Conservation (phyloP, 2,113 vertebrate species). For the Capra hircus region DNA sequence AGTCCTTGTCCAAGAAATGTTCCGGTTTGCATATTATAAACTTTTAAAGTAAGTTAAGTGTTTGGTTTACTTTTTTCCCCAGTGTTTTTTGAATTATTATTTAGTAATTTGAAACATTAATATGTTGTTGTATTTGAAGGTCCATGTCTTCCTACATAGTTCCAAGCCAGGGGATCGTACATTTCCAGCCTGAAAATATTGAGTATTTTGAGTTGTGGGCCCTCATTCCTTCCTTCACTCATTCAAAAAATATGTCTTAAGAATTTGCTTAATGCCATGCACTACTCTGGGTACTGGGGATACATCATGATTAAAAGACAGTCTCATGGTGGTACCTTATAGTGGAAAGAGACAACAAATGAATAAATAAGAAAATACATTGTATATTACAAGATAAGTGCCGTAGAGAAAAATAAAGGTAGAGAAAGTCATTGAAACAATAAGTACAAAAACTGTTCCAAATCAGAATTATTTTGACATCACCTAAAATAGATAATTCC, state of each 20-base stretch:
- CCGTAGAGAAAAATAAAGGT: neutral
- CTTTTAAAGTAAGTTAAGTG: constrained; percentile 82
- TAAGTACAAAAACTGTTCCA: neutral
- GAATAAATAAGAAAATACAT: neutral
- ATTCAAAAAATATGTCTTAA: constrained; percentile 29
- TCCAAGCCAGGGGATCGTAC: neutral
- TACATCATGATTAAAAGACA: neutral
- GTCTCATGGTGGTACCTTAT: neutral
- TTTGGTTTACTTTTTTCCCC: neutral
- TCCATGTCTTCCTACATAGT: neutral
- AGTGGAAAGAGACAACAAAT: neutral
- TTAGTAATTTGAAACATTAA: constrained; percentile 24
- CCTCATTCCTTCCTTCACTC: neutral
- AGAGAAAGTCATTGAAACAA: neutral
- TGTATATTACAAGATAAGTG: neutral
- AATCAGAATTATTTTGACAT: neutral
- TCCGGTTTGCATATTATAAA: constrained; percentile 82
- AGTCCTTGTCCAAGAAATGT: constrained; percentile 83
- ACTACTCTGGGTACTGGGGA: neutral
- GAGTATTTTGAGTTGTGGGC: neutral
- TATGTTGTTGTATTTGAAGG: neutral
- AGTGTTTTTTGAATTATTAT: neutral
- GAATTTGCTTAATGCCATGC: neutral
- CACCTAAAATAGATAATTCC: neutral
- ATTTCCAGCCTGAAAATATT: neutral